A percentile compares a stretch with the other conserved stretches of the same genome.
Conservation (phyloP, 2,888 invertebrate genomes). For the Rhagonycha fulva region DNA sequence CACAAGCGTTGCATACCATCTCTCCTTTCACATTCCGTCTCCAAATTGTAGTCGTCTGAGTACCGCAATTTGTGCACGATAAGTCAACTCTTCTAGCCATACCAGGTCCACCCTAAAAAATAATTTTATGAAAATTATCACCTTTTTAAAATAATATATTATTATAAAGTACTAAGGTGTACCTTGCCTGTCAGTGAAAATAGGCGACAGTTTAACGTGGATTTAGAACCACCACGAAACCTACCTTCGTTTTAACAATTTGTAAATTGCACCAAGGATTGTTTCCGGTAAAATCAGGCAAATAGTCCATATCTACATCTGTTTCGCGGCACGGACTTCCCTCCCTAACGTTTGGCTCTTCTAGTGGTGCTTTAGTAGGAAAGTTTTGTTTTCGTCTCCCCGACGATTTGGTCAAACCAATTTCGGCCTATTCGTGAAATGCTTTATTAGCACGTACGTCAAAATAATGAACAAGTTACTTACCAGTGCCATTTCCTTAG, state of each 20-base stretch:
- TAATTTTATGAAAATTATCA: conserved; percentile 21
- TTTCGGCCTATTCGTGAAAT: conserved; percentile 11
- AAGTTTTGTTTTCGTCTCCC: conserved; percentile 82
- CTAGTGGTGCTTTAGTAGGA: conserved; percentile 66
- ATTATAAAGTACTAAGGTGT: too few species aligned
- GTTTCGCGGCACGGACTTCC: conserved; percentile 37
- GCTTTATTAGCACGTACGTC: background rate
- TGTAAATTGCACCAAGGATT: conserved; percentile 54
- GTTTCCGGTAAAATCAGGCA: conserved; percentile 51
- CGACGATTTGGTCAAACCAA: conserved; percentile 50
- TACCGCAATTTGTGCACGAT: conserved; percentile 94
- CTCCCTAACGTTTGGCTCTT: conserved; percentile 33
- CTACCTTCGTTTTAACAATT: conserved; percentile 49
- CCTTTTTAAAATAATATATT: background rate
- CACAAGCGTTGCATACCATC: conserved; percentile 99
- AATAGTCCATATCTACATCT: conserved; percentile 40
- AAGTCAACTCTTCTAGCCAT: conserved; percentile 74
- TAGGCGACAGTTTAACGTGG: too few species aligned
- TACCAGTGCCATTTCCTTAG: conserved; percentile 17
- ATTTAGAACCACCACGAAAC: conserved; percentile 9
- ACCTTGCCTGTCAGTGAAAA: too few species aligned
- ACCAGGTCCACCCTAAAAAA: conserved; percentile 36
- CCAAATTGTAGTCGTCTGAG: conserved; percentile 98
- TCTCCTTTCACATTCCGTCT: conserved; percentile 93
- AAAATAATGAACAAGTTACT: background rate